Base-by-base conservation (phyloP, 92 coral and sea anemone genomes). In the Muricea muricata region DNA sequence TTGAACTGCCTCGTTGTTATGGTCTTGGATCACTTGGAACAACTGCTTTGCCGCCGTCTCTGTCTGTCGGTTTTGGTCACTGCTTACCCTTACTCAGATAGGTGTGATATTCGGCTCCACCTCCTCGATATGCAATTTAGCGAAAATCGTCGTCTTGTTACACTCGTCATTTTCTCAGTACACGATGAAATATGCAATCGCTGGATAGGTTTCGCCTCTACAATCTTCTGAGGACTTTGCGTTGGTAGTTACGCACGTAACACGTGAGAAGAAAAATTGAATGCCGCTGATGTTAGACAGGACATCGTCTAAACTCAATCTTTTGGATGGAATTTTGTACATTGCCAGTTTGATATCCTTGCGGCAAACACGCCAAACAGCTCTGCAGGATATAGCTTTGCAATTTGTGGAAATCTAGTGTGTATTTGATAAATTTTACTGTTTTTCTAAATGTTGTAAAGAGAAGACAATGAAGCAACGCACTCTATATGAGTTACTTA, bases 1-100 rank as follows among this genome's bases (percentile, higher is more conserved):
- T 15, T 63, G 70, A 12, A 55, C 12, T 3, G 24, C 65, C 15
- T 18, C 70, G 4, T 63, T 63, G 70, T 31, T 63, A n/a, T 63
- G 70, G 32, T 75, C 81, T 52, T 75, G 47, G 8, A 75, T 31
- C 32, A 47, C 68, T 5, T 37, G 25, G 41, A 18, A 75, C 13
- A 75, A 21, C 20, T 75, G 67, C 20, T 68, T 18, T 12, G 67
- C 56, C 29, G 70, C 70, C 39, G 32, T n/a, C 17, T 63, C 70
- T 32, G 24, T 63, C 24, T 55, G 24, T 6, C 12, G 5, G 28
- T 55, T n/a, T 55, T 3, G 24, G 4, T 3, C 28, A n/a, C 15
- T 55, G 4, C 6, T 55, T 6, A n/a, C 12, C 15, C 65, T 18
- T 12, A 55, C 65, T 6, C 65, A 3, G 65, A 55, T 55, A 3